These are phyloP conservation scores for Entomobrya proxima DNA, from an alignment of 2,888 invertebrate genomes.

Conservation along the genomic window DNA sequence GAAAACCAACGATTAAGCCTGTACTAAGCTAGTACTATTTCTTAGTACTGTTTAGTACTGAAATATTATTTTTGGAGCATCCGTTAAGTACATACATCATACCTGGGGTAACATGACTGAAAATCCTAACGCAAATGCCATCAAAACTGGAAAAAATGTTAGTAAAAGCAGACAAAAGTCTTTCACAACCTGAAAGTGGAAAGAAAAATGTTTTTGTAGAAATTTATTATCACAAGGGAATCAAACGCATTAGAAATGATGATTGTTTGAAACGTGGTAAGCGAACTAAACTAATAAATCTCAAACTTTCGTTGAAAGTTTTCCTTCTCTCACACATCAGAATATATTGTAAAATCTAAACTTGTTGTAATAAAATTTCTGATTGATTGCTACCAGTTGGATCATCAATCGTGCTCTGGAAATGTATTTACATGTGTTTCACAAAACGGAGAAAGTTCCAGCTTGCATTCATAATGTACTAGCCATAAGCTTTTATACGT, in stretches of 20 bases:
- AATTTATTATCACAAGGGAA: not conserved
- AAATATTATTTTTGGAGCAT: too few relatives aligned
- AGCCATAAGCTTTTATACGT: too few relatives aligned
- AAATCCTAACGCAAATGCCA: slow-evolving; percentile 89
- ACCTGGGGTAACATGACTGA: slow-evolving; percentile 84
- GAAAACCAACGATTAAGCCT: not conserved
- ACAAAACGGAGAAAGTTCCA: too few relatives aligned
- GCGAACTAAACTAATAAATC: not conserved
- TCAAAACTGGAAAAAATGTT: slow-evolving; percentile 87
- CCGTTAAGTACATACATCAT: too few relatives aligned
- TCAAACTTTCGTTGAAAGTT: not conserved
- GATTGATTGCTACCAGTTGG: not conserved
- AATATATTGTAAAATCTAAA: not conserved
- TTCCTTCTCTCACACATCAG: too few relatives aligned
- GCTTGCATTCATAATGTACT: too few relatives aligned
- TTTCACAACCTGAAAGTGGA: slow-evolving; percentile 45
- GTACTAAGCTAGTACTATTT: not conserved
- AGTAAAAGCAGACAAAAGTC: slow-evolving; percentile 80
- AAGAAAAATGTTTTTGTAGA: too few relatives aligned
- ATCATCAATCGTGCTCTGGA: not conserved
- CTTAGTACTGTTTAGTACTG: too few relatives aligned
- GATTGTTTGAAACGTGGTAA: not conserved
- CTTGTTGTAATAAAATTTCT: not conserved
- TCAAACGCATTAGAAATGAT: not conserved
- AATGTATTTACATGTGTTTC: not conserved